Percentiles rank a stretch among this genome's conserved stretches.
These are phyloP conservation scores for Ceuthmochares aereus DNA, from an alignment of 2,113 vertebrate species.

Conservation along the genomic window DNA sequence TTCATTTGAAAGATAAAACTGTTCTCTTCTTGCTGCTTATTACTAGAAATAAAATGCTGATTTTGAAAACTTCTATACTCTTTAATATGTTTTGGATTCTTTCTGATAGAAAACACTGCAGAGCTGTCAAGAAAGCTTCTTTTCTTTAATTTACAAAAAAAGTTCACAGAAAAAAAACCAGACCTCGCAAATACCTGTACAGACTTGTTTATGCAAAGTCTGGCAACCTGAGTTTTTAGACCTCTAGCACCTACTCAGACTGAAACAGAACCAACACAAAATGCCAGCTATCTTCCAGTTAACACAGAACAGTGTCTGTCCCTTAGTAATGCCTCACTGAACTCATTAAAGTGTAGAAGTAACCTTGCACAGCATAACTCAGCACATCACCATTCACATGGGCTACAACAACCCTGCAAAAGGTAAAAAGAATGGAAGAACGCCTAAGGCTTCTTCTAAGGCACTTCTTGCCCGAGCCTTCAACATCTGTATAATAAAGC, in stretches of 20 bases:
- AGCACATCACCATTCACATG: not conserved
- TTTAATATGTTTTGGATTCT: not conserved
- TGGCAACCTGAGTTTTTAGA: not conserved
- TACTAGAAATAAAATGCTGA: constrained; percentile 1
- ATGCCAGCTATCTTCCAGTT: not conserved
- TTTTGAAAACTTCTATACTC: not conserved
- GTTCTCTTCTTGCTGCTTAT: not conserved
- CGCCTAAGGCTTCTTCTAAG: not conserved
- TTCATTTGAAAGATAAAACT: not conserved
- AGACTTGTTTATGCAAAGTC: not conserved
- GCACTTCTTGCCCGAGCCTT: not conserved
- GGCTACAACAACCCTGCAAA: not conserved
- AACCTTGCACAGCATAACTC: not conserved
- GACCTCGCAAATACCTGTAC: not conserved
- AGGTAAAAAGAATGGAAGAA: not conserved
- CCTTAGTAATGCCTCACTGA: not conserved
- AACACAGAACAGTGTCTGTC: not conserved
- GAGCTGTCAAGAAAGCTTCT: not conserved
- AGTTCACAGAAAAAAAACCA: not conserved
- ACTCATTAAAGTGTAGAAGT: not conserved
- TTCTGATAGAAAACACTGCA: not conserved
- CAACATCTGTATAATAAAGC: not conserved
- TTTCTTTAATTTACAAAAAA: not conserved
- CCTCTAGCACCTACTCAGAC: not conserved
- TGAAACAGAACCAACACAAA: not conserved